These are phyloP conservation scores for Betta splendens DNA, from an alignment of 2,797 vertebrate genomes.

Conservation along the genomic window DNA sequence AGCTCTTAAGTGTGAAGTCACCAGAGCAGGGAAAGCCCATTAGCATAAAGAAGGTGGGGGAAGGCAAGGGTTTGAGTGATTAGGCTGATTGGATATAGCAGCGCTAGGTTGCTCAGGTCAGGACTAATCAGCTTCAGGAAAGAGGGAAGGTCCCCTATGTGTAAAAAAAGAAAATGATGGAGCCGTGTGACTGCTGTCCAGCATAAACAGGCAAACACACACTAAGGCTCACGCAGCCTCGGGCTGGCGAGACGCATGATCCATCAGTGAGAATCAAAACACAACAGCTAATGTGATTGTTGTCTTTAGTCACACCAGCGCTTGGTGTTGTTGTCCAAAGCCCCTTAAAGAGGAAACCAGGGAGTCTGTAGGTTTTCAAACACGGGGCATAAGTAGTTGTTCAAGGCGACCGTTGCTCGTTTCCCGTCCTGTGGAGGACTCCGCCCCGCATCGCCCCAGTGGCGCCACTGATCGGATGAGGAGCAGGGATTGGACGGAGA, in stretches of 20 bases:
- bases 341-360: slow-evolving; percentile 3
- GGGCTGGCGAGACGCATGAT: slow-evolving; percentile 40
- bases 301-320: slow-evolving; percentile 17
- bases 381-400: slow-evolving; percentile 65
- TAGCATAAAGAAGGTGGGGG: slow-evolving; percentile 76
- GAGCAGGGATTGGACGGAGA: slow-evolving; percentile 69
- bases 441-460: slow-evolving; percentile 42
- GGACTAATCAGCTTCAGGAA: slow-evolving; percentile 81
- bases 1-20: slow-evolving; percentile 82
- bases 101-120: slow-evolving; percentile 79
- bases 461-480: slow-evolving; percentile 44
- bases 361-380: slow-evolving; percentile 32
- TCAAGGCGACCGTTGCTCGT: slow-evolving; percentile 71
- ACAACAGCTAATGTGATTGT: slow-evolving; percentile 37
- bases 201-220: slow-evolving; percentile 54
- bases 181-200: slow-evolving; percentile 38
- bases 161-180: slow-evolving; percentile 57
- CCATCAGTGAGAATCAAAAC: slow-evolving; percentile 29
- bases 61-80: slow-evolving; percentile 76
- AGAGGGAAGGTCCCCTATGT: slow-evolving; percentile 69
- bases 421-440: slow-evolving; percentile 51
- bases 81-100: slow-evolving; percentile 84
- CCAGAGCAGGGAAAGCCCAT: slow-evolving; percentile 83
- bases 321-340: neutral
- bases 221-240: slow-evolving; percentile 20